A percentile compares a stretch with the other conserved stretches of the same genome.
These are phyloP conservation scores for Gallinago media DNA, from an alignment of 2,113 vertebrate species.

Conservation along the genomic window DNA sequence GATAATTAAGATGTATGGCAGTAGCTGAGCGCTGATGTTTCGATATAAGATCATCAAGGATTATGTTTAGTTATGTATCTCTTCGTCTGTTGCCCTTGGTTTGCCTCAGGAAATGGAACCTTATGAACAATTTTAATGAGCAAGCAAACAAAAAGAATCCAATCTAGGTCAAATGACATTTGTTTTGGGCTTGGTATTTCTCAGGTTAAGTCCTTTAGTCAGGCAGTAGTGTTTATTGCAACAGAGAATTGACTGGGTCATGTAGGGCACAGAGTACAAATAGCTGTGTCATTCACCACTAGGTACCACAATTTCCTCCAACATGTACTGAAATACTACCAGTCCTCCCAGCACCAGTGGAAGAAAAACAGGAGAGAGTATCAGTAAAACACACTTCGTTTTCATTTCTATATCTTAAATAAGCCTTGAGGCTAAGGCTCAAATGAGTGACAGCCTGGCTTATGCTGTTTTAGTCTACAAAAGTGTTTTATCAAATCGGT, in stretches of 20 bases:
- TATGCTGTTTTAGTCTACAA: slow-evolving; percentile 79
- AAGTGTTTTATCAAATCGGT: slow-evolving; percentile 83
- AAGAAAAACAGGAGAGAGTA: slow-evolving; percentile 60
- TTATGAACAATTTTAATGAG: slow-evolving; percentile 73
- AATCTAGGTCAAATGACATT: slow-evolving; percentile 75
- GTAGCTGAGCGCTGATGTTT: background rate
- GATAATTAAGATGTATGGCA: background rate
- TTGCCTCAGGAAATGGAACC: slow-evolving; percentile 55
- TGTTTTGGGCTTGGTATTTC: slow-evolving; percentile 65
- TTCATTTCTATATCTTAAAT: slow-evolving; percentile 75
- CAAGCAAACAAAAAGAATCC: slow-evolving; percentile 54
- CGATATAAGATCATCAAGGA: background rate
- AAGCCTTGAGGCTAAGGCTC: slow-evolving; percentile 81
- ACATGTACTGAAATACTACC: slow-evolving; percentile 62
- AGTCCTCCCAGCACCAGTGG: slow-evolving; percentile 54
- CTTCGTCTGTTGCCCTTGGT: background rate
- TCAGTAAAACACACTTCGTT: slow-evolving; percentile 60
- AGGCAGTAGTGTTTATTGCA: slow-evolving; percentile 65
- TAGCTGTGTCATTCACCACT: slow-evolving; percentile 73
- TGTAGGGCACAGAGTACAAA: slow-evolving; percentile 75
- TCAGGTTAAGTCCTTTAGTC: slow-evolving; percentile 70
- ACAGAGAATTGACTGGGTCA: slow-evolving; percentile 71
- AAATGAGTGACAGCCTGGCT: slow-evolving; percentile 80
- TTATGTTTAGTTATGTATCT: background rate
- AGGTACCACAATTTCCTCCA: slow-evolving; percentile 72